Base-by-base conservation (phyloP, 2,888 invertebrate genomes). In the Alcis repandata region DNA sequence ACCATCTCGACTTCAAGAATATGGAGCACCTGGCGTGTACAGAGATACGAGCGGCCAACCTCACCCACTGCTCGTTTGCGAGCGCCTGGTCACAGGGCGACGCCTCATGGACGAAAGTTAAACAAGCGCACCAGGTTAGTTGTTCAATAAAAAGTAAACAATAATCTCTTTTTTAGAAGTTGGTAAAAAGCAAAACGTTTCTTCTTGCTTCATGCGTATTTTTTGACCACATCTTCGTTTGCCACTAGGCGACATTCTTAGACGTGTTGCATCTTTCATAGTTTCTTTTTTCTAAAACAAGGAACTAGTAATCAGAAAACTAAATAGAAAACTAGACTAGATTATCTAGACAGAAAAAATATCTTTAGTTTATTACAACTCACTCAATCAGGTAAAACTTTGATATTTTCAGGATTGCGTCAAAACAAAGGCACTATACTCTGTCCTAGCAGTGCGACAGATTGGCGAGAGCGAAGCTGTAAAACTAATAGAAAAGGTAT, bases 1-100 rank as follows among this genome's bases (percentile, higher is more conserved):
- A 98, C 72, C 95, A 99, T 51, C 84, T 98, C 61, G 97, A 99
- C 88, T 98, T 98, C 78, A 96, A 95, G 76, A 98, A 99, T 83
- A 93, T 98, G 71, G 97, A 98, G 71, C 99, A 99, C 86, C 88
- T 99, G 63, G 99, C 99, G 0, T 99, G 99, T 82, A 98, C 98
- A 0, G 99, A 99, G 94, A 97, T 99, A 68, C 92, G 99, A 72
- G 99, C 99, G 1, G 98, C 99, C 0, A 99, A 98, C 87, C 92
- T 99, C 43, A 97, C 98, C 0, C 98, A 99, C 87, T 99, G 99
- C 83, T 97, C 98, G 22, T 98, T 97, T 80, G 69, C 96, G 27
- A 96, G 97, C 74, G 97, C 98, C 0, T 94, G 96, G 94, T 87
- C 95, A 0, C 96, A 97, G 78, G 97, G 97, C 0, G 96, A 96